These are phyloP conservation scores for Mirounga angustirostris DNA, from an alignment of 2,113 vertebrate genomes.

Conservation along the genomic window DNA sequence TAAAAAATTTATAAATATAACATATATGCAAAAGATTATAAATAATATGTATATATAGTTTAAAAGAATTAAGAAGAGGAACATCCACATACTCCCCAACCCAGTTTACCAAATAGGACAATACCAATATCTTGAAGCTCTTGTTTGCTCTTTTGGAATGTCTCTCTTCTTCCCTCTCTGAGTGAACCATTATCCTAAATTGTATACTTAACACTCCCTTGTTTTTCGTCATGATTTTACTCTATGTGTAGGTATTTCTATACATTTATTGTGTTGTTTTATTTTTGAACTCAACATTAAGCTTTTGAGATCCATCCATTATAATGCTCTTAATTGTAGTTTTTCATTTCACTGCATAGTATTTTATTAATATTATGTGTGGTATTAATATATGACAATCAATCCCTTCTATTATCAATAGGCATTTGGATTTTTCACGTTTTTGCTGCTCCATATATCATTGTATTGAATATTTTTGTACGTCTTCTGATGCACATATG, in stretches of 20 bases:
- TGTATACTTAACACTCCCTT: neutral
- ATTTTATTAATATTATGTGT: neutral
- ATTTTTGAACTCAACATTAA: neutral
- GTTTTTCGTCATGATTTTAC: slow-evolving; percentile 3
- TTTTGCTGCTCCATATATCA: neutral
- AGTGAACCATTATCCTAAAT: neutral
- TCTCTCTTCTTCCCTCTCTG: neutral
- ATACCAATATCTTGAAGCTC: neutral
- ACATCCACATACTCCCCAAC: neutral
- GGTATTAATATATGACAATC: neutral
- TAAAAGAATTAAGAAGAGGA: neutral
- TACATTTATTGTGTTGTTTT: neutral
- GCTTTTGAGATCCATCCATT: neutral
- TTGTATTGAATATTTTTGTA: neutral
- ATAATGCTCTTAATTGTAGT: neutral
- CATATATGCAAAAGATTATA: neutral
- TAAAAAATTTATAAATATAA: neutral
- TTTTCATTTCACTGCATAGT: neutral
- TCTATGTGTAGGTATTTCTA: neutral
- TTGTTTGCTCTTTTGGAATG: neutral
- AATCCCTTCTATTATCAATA: neutral
- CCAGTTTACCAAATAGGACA: neutral
- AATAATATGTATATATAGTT: neutral
- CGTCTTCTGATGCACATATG: neutral
- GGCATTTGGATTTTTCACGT: neutral